phyloP scores from a whole-genome alignment of 1,140 invertebrate species.

The Oedothorax gibbosus region DNA sequence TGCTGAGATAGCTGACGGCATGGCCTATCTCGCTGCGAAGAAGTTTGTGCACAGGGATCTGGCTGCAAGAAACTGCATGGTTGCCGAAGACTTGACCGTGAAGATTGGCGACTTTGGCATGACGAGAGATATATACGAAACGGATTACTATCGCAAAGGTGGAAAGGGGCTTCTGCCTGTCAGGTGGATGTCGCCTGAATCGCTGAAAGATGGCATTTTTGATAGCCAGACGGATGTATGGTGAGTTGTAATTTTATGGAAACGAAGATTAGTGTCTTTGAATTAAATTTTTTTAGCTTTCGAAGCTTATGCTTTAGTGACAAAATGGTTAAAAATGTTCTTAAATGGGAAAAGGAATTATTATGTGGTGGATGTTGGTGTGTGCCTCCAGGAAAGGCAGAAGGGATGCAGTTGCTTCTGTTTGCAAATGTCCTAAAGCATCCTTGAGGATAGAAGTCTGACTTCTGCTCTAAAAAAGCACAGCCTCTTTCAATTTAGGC shows the following conservation, averaged over 20 bases:
- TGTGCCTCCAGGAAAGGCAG: no score
- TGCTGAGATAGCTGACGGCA: conserved; percentile 98
- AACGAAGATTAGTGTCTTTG: neutral
- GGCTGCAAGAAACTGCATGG: conserved; percentile 97
- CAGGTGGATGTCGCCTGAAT: conserved; percentile 95
- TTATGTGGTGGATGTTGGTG: no score
- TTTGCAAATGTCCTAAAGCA: no score
- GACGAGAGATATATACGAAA: conserved; percentile 96
- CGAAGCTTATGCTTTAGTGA: no score
- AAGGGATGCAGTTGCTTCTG: no score
- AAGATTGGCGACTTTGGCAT: conserved; percentile 96
- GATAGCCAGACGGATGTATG: conserved; percentile 94
- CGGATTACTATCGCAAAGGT: conserved; percentile 96
- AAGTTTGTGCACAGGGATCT: conserved; percentile 98
- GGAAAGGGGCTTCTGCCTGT: conserved; percentile 84
- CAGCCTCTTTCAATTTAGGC: no score
- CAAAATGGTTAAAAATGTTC: no score
- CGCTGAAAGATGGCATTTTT: conserved; percentile 94
- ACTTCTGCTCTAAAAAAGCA: no score
- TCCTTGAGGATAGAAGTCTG: no score
- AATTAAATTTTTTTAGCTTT: neutral
- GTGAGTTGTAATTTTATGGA: conserved; percentile 72
- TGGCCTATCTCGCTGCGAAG: conserved; percentile 94
- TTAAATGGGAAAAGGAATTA: no score
- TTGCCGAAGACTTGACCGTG: conserved; percentile 88